Percentiles rank a stretch among this genome's conserved stretches.
These are phyloP conservation scores for Aplochiton taeniatus DNA, from an alignment of 2,797 vertebrate species.

Conservation along the genomic window DNA sequence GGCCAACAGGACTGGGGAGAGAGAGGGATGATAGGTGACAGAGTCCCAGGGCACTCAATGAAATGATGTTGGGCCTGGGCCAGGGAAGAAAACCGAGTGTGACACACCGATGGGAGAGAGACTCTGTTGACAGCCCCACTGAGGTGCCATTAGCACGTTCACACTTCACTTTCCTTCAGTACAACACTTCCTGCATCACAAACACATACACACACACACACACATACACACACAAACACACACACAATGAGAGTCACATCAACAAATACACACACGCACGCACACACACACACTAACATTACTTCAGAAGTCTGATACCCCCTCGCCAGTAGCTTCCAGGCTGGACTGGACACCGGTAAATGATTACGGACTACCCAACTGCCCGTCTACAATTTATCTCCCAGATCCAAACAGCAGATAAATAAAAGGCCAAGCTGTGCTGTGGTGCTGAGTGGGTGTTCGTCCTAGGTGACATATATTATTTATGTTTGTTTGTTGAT, in stretches of 20 bases:
- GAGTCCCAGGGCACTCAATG: not conserved
- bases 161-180: not conserved
- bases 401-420: no score
- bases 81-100: not conserved
- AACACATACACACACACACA: no score
- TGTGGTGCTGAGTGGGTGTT: no score
- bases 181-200: no score
- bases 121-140: not conserved
- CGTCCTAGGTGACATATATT: no score
- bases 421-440: no score
- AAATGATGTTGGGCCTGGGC: slow-evolving; percentile 8
- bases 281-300: not conserved
- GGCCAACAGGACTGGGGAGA: slow-evolving; percentile 17
- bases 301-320: slow-evolving; percentile 5
- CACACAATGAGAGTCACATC: no score
- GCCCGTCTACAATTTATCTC: no score
- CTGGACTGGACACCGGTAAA: not conserved
- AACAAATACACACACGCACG: no score
- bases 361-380: no score
- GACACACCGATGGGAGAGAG: not conserved
- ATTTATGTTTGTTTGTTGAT: no score
- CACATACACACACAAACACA: no score
- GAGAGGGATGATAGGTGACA: slow-evolving; percentile 13
- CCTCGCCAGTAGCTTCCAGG: slow-evolving; percentile 34
- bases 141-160: not conserved